These are phyloP conservation scores for Spheniscus mendiculus DNA, from an alignment of 2,113 vertebrate species.

Conservation along the genomic window DNA sequence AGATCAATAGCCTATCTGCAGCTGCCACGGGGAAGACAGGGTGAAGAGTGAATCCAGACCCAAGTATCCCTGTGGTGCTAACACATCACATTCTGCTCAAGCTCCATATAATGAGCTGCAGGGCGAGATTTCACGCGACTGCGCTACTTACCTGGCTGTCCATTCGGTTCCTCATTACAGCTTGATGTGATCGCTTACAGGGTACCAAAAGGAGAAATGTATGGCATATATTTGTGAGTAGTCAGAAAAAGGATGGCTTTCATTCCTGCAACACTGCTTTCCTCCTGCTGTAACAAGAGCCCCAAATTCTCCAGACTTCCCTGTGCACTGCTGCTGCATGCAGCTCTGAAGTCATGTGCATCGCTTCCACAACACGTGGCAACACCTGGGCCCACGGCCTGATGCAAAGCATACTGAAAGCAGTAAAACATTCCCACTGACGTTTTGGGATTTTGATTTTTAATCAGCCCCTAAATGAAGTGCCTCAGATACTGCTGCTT, in stretches of 20 bases:
- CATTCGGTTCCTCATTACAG: neutral
- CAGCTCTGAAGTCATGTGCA: neutral
- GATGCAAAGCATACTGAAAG: neutral
- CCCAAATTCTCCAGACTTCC: neutral
- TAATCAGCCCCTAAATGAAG: neutral
- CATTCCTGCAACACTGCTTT: neutral
- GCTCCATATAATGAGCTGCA: constrained; percentile 2
- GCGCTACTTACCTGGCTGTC: neutral
- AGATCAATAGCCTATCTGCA: constrained; percentile 14
- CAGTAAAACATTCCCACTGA: neutral
- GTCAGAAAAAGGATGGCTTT: neutral
- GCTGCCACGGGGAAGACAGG: constrained; percentile 11
- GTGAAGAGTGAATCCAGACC: constrained; percentile 47
- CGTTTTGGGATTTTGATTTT: neutral
- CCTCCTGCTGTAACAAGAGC: neutral
- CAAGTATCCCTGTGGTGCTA: neutral
- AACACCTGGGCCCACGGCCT: neutral
- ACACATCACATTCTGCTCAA: neutral
- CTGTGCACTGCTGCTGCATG: neutral
- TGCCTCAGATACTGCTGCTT: neutral
- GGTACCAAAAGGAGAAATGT: neutral
- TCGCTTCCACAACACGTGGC: neutral
- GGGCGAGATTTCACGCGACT: neutral
- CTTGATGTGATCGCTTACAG: neutral
- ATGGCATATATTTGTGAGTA: neutral